Base-by-base conservation (phyloP, 92 coral and sea anemone species). In the Epizoanthus illoricatus region DNA sequence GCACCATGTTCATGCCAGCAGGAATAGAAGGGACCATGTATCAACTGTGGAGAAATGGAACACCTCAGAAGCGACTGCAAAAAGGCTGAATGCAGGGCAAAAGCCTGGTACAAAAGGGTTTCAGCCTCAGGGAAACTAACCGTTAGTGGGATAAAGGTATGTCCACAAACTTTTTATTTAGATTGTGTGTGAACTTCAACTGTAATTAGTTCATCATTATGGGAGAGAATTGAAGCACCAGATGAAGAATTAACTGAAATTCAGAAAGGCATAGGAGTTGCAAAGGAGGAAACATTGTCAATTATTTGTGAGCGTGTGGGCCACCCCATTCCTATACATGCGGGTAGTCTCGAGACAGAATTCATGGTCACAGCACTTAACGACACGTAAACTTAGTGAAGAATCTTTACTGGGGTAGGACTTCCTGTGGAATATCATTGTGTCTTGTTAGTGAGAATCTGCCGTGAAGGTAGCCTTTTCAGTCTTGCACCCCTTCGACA, bases 161-260 rank as follows among this genome's bases (percentile, higher is more conserved):
- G 40, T 45, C 54, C 28, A 71, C 59, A 43, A 71, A 71, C 54
- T 19, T 71, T n/a, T 71, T 71, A 71, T 28, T n/a, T 71, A 0
- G 75, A 71, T 40, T 71, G 75, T 71, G 75, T 24, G 64, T 71
- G 58, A 18, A 71, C 75, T 4, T 71, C 60, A n/a, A 71, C 75
- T 47, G 49, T 71, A 7, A 71, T 47, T 47, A 71, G 75, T 71
- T 43, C 49, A n/a, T 9, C 58, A 5, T 17, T 47, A 11, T 71
- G 60, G 58, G 16, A 63, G 5, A 9, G 24, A 18, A 63, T 63
- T 21, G 24, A 21, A 18, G 5, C 20, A 20, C 68, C 68, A 45
- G 75, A 47, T 47, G 75, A 45, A 47, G 15, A 42, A 45, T 18
- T 71, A 5, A 16, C 49, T 0, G 18, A 12, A n/a, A 39, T 47